Conservation (phyloP, 2,113 vertebrate genomes). For the Brachypodius melanocephalos region DNA sequence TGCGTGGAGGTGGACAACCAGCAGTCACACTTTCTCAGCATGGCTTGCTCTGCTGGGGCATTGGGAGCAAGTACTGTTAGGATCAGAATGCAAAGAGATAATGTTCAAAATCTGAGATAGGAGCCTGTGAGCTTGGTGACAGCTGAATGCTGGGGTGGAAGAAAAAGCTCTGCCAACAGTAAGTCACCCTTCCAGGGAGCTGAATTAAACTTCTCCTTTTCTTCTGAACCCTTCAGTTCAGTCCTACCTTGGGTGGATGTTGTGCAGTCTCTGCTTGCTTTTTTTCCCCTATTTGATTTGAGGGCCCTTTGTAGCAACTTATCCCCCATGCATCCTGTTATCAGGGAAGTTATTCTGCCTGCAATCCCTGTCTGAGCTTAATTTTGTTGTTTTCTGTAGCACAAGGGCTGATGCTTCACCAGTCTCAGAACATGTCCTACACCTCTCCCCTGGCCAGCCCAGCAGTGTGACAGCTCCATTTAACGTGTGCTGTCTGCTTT, state of each 20-base stretch:
- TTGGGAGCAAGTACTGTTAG: background rate
- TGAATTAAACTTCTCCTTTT: background rate
- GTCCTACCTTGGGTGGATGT: background rate
- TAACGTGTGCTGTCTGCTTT: background rate
- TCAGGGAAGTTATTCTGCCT: background rate
- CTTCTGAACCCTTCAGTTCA: background rate
- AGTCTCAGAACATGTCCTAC: background rate
- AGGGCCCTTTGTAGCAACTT: background rate
- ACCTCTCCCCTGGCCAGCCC: background rate
- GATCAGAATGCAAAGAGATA: background rate
- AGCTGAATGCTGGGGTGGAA: background rate
- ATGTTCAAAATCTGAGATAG: background rate
- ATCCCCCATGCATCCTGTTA: background rate
- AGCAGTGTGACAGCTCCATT: background rate
- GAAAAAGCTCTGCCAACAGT: background rate
- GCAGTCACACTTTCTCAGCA: background rate
- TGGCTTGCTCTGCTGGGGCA: background rate
- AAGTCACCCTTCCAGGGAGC: background rate
- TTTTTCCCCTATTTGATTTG: background rate
- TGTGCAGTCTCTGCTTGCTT: background rate
- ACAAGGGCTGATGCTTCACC: background rate
- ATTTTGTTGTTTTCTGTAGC: background rate
- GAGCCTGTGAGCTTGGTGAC: background rate
- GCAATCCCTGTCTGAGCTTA: background rate
- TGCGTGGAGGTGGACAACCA: background rate